Base-by-base conservation (phyloP, 2,797 vertebrate species). In the Protosalanx chinensis region DNA sequence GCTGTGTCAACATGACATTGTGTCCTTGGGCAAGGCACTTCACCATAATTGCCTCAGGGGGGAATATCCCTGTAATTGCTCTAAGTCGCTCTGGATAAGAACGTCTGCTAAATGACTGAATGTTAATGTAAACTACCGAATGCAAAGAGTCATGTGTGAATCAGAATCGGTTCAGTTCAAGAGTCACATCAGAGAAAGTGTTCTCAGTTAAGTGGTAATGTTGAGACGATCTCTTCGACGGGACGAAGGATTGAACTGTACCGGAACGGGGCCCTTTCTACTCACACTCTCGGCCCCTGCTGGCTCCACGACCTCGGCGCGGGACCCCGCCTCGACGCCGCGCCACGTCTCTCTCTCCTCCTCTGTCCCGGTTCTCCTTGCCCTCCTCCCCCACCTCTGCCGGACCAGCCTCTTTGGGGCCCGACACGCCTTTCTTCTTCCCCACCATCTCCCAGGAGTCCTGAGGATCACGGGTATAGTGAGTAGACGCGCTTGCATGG, bases 371-470 rank as follows among this genome's bases (percentile, higher is more conserved):
- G 90, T 95, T 97, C 77, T 98, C 97, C 90, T 97, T 98, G 83
- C 95, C 94, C 82, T 99, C 97, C 58, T 98, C 97, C 8, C 91
- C 95, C 46, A 92, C 88, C 70, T 99, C 97, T 3, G 90, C 87
- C 85, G 95, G 97, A 73, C 92, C 94, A 0, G 89, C 90, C 86
- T 98, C 97, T 91, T 98, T 99, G 89, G 96, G 97, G 76, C 96
- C 95, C 0, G 97, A 98, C 78, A 99, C 93, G 0, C 96, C 93
- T 80, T 99, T 99, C 91, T 99, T 99, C 91, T 98, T 98, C 33
- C 97, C 97, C 2, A 99, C 97, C 97, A 99, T 99, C 76, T 99
- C 97, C 97, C 97, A 98, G 67, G 97, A 99, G 84, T 99, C 96
- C 97, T 99, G 78, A 4, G 67, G 49, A 79, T 74, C 51, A 51